Base-by-base conservation (phyloP, 1,140 invertebrate species). In the Bombus consobrinus region DNA sequence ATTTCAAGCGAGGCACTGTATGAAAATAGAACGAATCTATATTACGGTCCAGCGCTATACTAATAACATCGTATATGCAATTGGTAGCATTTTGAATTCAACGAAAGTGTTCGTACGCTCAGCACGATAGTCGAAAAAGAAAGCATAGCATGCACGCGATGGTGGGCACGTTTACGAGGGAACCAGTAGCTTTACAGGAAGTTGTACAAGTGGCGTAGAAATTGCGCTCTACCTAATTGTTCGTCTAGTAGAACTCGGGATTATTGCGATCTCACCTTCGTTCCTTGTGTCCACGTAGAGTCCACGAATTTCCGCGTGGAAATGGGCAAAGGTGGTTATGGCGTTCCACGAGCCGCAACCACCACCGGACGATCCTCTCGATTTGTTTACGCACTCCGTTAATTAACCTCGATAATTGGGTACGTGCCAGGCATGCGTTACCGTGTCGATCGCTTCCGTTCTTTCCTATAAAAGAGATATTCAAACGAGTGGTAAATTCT, bases 151-250 rank as follows among this genome's bases (percentile, higher is more conserved):
- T 1, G 25, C 18, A 3, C 22, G 6, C 25, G 8, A 3, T 12
- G 28, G 32, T n/a, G 22, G 1, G n/a, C 6, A 34, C 41, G 34
- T 80, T 69, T 47, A 47, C 47, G 66, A 37, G 32, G 68, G n/a
- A 13, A 10, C 13, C 15, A 15, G 53, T 32, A 41, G n/a, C 39
- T 81, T 74, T n/a, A 25, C n/a, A 32, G 22, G 32, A 37, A 64
- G n/a, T 25, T 32, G 28, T 64, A 37, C 25, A 85, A 85, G 77
- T 64, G 77, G 41, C 47, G 71, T 85, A 85, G 89, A 87, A 85
- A 92, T 92, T 91, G 92, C 82, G 88, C 90, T 87, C 86, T 18
- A 72, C 47, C 78, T 89, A 89, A 89, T 89, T 88, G 88, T 75
- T 71, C 73, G 62, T 57, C 68, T 80, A 71, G 22, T 74, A 25